Base-by-base conservation (phyloP, 2,888 invertebrate genomes). In the Stictocephala bisonia region DNA sequence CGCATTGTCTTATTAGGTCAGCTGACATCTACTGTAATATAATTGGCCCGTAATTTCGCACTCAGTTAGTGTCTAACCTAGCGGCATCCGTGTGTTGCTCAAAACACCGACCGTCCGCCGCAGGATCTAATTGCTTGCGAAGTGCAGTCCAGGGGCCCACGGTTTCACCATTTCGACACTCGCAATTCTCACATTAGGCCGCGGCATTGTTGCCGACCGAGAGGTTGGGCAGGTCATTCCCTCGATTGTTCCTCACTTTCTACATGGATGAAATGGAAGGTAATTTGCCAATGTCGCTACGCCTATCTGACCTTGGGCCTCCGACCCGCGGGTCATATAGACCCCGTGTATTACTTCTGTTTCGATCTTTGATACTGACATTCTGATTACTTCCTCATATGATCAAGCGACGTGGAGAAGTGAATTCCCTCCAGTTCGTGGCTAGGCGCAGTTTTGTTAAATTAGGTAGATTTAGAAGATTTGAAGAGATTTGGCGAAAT, bases 91-190 rank as follows among this genome's bases (percentile, higher is more conserved):
- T 56, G 56, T 31, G 56, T 29, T 24, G 53, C n/a, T 53, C 53
- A 26, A 26, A 53, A 1, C 24, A 27, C 3, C 11, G 50, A 50
- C 20, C 44, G 4, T n/a, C n/a, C n/a, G n/a, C n/a, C n/a, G n/a
- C n/a, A n/a, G n/a, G n/a, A n/a, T 20, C 40, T 60, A 60, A 56
- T 56, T 56, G 56, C n/a, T 27, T 15, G 15, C 22, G 50, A 3
- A 20, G 6, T 11, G 6, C 53, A 3, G 56, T 20, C 31, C 26
- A 13, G 13, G 56, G n/a, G 29, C 29, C 60, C 60, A 60, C 60
- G 60, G 60, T 60, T 60, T 60, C 60, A 40, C 60, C 40, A 11
- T 60, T 60, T 60, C 60, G 22, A 35, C 60, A 60, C 60, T n/a
- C n/a, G n/a, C 31, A 26, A 29, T 60, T 60, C 60, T 13, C 60